A percentile compares a stretch with the other conserved stretches of the same genome.
Conservation (phyloP, 2,888 invertebrate species). For the Sarcophaga subvicina region DNA sequence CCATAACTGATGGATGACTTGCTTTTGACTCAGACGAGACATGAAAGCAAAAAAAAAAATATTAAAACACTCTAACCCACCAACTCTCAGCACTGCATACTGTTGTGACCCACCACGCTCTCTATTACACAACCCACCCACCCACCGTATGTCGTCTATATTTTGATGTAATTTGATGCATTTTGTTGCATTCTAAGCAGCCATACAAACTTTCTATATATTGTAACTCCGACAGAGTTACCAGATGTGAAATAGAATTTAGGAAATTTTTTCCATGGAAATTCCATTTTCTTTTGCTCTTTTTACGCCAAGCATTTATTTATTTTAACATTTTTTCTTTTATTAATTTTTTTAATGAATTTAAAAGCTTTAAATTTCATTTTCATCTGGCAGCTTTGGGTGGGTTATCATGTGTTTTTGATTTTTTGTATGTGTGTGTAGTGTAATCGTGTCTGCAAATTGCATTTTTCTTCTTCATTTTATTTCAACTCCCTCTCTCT, state of each 20-base stretch:
- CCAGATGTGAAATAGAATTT: not conserved
- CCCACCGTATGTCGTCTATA: not conserved
- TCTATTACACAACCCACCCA: not conserved
- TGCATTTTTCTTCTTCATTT: too few species aligned
- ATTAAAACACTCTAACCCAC: not conserved
- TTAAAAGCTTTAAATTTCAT: too few species aligned
- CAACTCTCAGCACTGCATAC: not conserved
- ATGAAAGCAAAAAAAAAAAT: too few species aligned
- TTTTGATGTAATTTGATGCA: not conserved
- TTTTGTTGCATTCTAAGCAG: not conserved
- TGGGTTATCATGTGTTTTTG: too few species aligned
- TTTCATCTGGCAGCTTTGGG: too few species aligned
- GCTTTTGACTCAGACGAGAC: slow-evolving; percentile 5
- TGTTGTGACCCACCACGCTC: not conserved
- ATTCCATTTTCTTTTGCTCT: too few species aligned
- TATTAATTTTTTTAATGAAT: too few species aligned
- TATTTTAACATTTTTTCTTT: too few species aligned
- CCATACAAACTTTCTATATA: not conserved
- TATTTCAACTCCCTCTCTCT: too few species aligned
- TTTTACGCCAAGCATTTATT: too few species aligned
- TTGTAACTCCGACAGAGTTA: not conserved
- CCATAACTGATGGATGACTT: slow-evolving; percentile 39
- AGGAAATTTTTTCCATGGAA: not conserved
- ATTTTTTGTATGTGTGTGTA: too few species aligned
- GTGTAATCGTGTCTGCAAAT: too few species aligned